Conservation (phyloP, 1,140 invertebrate species). For the Patella vulgata region DNA sequence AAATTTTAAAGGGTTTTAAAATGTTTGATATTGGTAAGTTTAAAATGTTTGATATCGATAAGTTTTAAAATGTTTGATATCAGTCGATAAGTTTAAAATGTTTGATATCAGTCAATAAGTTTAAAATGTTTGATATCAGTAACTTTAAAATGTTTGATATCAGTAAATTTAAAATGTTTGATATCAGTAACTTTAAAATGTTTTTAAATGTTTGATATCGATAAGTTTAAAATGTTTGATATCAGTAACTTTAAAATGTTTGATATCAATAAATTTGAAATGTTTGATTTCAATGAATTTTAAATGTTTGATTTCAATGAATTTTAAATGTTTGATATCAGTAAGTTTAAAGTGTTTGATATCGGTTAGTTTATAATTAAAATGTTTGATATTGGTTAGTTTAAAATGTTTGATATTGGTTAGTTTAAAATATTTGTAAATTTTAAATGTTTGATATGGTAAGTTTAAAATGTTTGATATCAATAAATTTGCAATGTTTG, state of each 20-base stretch:
- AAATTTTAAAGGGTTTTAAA: slow-evolving; percentile 63
- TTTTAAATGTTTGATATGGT: background rate
- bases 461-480: background rate
- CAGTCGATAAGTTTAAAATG: too few relatives aligned
- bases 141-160: too few relatives aligned
- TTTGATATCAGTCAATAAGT: slow-evolving; percentile 29
- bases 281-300: background rate
- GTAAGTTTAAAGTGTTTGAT: too few relatives aligned
- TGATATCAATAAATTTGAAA: too few relatives aligned
- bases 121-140: background rate
- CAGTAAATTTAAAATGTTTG: too few relatives aligned
- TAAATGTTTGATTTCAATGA: background rate
- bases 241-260: too few relatives aligned
- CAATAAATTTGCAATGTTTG: too few relatives aligned
- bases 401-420: too few relatives aligned
- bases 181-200: slow-evolving; percentile 64
- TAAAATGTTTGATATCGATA: too few relatives aligned
- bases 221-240: slow-evolving; percentile 22
- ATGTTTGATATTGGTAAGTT: slow-evolving; percentile 59
- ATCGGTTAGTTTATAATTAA: slow-evolving; percentile 63
- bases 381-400: slow-evolving; percentile 59
- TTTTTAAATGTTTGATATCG: slow-evolving; percentile 64
- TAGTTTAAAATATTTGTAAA: too few relatives aligned
- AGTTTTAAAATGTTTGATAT: too few relatives aligned
- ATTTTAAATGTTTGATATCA: too few relatives aligned